A percentile compares a stretch with the other conserved stretches of the same genome.
Conservation (phyloP, 2,888 invertebrate species). For the Folsomia candida region DNA sequence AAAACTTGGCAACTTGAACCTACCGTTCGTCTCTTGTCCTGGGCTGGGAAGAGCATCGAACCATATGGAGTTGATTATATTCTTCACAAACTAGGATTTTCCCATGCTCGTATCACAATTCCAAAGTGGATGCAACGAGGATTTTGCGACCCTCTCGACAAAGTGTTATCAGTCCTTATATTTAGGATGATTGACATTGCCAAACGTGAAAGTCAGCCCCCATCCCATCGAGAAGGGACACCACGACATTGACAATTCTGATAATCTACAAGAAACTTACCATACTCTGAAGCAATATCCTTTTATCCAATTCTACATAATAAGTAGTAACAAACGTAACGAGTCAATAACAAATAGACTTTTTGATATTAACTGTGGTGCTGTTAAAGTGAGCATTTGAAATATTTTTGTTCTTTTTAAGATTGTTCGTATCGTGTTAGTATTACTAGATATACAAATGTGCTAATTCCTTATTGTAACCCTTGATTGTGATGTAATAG, state of each 20-base stretch:
- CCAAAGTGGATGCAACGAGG: constrained; percentile 99
- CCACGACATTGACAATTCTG: neutral
- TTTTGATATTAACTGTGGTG: too few relatives aligned
- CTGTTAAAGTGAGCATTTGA: too few relatives aligned
- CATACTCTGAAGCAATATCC: too few relatives aligned
- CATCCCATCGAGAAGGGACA: neutral
- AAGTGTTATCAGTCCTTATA: constrained; percentile 77
- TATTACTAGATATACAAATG: too few relatives aligned
- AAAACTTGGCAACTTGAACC: constrained; percentile 96
- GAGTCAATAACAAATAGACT: too few relatives aligned
- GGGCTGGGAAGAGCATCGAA: constrained; percentile 95
- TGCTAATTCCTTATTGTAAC: too few relatives aligned
- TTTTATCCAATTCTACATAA: neutral
- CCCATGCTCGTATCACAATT: constrained; percentile 95
- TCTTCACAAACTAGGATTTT: constrained; percentile 93
- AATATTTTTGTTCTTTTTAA: too few relatives aligned
- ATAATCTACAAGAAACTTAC: too few relatives aligned
- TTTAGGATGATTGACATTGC: constrained; percentile 64
- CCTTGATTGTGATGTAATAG: too few relatives aligned
- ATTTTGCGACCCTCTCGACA: constrained; percentile 95
- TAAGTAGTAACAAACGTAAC: neutral
- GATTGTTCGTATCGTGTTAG: too few relatives aligned
- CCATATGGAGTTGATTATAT: constrained; percentile 98
- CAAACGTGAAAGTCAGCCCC: constrained; percentile 26
- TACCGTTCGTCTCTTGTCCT: constrained; percentile 68